Percentiles rank a stretch among this genome's conserved stretches.
These are phyloP conservation scores for Garra rufa DNA, from an alignment of 2,113 vertebrate species.

Conservation along the genomic window DNA sequence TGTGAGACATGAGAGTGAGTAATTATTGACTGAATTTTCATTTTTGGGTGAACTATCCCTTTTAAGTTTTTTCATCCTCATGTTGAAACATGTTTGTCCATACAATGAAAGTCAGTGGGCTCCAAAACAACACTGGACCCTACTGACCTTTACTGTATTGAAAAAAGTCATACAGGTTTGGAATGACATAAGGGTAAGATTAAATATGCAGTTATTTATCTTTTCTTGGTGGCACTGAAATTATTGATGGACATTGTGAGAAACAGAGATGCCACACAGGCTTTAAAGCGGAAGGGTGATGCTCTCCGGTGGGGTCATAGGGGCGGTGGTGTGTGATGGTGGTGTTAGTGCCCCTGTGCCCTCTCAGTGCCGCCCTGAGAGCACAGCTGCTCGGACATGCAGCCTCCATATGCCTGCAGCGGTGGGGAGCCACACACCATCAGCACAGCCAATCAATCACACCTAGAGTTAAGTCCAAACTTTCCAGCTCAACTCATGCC, in stretches of 20 bases:
- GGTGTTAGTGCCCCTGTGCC: conserved; percentile 47
- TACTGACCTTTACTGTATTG: too few relatives aligned
- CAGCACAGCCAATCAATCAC: conserved; percentile 78
- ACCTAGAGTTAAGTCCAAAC: conserved; percentile 24
- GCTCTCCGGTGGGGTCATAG: neutral
- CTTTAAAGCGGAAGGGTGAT: neutral
- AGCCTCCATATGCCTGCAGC: conserved; percentile 74
- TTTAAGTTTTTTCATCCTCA: too few relatives aligned
- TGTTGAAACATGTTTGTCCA: too few relatives aligned
- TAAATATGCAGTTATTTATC: neutral
- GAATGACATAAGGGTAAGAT: neutral
- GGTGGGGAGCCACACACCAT: conserved; percentile 66
- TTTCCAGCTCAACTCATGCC: conserved; percentile 25
- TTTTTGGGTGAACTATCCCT: too few relatives aligned
- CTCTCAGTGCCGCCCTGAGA: conserved; percentile 60
- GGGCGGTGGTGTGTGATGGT: conserved; percentile 20
- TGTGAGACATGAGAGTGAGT: too few relatives aligned
- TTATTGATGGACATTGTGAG: conserved; percentile 19
- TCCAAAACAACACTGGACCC: too few relatives aligned
- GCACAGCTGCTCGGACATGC: conserved; percentile 68
- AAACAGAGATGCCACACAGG: conserved; percentile 2
- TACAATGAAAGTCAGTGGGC: too few relatives aligned
- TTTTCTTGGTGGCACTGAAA: neutral
- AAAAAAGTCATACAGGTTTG: neutral
- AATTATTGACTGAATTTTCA: too few relatives aligned